Evolutionary conservation across 2,797 vertebrate genomes (phyloP).

Genomic region (Poecilia velifera): DNA sequence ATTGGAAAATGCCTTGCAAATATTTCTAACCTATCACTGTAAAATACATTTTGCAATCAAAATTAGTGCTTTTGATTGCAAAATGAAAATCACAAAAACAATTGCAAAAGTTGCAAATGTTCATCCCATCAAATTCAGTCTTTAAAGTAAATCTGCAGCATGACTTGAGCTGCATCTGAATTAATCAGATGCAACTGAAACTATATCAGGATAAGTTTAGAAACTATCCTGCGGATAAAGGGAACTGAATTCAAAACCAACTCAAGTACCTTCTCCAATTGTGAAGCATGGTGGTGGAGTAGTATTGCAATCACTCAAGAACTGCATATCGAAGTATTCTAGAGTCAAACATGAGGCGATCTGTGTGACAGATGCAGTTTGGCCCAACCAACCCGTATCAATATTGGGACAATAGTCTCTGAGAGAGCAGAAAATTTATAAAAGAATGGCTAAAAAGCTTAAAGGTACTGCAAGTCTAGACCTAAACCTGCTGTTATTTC

Average conservation of each 20-base stretch:
- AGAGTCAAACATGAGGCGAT: neutral
- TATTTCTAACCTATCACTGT: no score
- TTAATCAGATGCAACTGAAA: neutral
- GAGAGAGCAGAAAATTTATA: neutral
- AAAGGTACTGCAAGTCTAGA: neutral
- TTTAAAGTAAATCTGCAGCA: neutral
- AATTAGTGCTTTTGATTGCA: no score
- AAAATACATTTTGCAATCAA: no score
- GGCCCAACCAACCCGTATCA: neutral
- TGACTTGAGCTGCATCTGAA: neutral
- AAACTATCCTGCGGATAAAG: neutral
- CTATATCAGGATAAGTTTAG: neutral
- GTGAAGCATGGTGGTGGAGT: neutral
- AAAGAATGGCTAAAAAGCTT: neutral
- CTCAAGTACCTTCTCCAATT: neutral
- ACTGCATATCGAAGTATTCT: neutral
- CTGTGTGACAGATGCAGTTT: neutral
- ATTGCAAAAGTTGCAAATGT: neutral
- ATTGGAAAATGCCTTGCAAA: no score
- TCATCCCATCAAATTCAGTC: neutral
- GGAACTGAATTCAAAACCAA: neutral
- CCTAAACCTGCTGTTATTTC: neutral
- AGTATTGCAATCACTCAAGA: neutral
- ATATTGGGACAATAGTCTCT: neutral
- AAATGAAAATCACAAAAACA: no score